These are phyloP conservation scores for Diloba caeruleocephala DNA, from an alignment of 2,888 invertebrate species.

Conservation along the genomic window DNA sequence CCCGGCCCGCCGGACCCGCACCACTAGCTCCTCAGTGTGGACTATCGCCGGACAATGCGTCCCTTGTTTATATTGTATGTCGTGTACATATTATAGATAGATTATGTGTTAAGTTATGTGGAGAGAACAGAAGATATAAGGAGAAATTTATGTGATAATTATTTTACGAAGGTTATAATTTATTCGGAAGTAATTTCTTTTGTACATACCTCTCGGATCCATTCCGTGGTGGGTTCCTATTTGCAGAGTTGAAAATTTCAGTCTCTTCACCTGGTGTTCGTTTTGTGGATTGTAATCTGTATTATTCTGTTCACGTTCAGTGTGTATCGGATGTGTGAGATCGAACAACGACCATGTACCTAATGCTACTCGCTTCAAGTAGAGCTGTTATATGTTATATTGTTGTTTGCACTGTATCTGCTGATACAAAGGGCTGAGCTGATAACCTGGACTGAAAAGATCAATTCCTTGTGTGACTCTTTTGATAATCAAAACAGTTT, in stretches of 20 bases:
- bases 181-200: slow-evolving; percentile 87
- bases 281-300: slow-evolving; percentile 75
- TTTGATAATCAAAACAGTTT: slow-evolving; percentile 66
- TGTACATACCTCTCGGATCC: slow-evolving; percentile 80
- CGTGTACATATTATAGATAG: slow-evolving; percentile 82
- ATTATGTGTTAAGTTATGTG: slow-evolving; percentile 84
- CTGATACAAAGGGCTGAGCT: slow-evolving; percentile 66
- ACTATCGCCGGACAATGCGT: slow-evolving; percentile 56
- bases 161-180: slow-evolving; percentile 88
- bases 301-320: slow-evolving; percentile 74
- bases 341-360: slow-evolving; percentile 75
- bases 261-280: slow-evolving; percentile 69
- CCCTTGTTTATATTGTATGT: slow-evolving; percentile 72
- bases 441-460: slow-evolving; percentile 53
- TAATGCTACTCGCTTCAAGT: slow-evolving; percentile 82
- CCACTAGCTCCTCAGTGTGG: slow-evolving; percentile 42
- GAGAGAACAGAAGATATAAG: slow-evolving; percentile 80
- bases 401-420: slow-evolving; percentile 78
- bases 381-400: slow-evolving; percentile 83
- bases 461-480: slow-evolving; percentile 59
- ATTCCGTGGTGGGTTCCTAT: slow-evolving; percentile 65
- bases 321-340: slow-evolving; percentile 76
- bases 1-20: slow-evolving; percentile 49
- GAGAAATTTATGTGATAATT: slow-evolving; percentile 89
- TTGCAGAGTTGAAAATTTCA: slow-evolving; percentile 67